Percentiles rank a stretch among this genome's conserved stretches.
These are phyloP conservation scores for Phasianus colchicus DNA, from an alignment of 2,113 vertebrate genomes.

Conservation along the genomic window DNA sequence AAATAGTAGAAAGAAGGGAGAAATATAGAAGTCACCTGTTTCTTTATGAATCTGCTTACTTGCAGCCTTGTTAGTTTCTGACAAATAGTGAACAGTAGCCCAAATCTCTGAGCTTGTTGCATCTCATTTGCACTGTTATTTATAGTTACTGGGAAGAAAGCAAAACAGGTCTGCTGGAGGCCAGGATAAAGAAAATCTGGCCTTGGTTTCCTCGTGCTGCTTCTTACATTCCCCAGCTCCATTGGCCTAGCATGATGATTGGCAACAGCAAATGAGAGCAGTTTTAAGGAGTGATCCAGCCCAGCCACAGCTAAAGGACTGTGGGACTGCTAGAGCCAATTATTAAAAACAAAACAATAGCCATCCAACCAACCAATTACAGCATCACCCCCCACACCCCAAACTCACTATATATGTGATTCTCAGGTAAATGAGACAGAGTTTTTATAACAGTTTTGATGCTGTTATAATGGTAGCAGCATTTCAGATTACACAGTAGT, in stretches of 20 bases:
- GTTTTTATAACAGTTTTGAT: not conserved
- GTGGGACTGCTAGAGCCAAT: not conserved
- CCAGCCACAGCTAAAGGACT: not conserved
- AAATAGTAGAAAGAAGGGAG: not conserved
- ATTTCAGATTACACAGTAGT: not conserved
- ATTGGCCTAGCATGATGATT: accelerated
- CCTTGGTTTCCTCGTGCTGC: not conserved
- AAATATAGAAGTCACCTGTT: not conserved
- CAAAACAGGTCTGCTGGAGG: not conserved
- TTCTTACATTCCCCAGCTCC: accelerated
- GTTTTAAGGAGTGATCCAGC: not conserved
- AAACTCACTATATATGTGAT: not conserved
- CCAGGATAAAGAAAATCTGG: not conserved
- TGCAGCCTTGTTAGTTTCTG: not conserved
- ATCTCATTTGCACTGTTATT: not conserved
- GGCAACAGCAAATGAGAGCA: accelerated
- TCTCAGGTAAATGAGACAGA: not conserved
- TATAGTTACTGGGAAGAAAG: not conserved
- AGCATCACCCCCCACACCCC: not conserved
- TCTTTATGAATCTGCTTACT: not conserved
- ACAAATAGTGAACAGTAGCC: not conserved
- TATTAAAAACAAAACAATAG: not conserved
- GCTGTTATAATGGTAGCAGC: not conserved
- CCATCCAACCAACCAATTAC: not conserved
- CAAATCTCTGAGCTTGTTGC: not conserved